Evolutionary conservation across 2,888 invertebrate genomes (phyloP), one percentile per base, ranked within the genome.

Genomic region (Octonoba sinensis): DNA sequence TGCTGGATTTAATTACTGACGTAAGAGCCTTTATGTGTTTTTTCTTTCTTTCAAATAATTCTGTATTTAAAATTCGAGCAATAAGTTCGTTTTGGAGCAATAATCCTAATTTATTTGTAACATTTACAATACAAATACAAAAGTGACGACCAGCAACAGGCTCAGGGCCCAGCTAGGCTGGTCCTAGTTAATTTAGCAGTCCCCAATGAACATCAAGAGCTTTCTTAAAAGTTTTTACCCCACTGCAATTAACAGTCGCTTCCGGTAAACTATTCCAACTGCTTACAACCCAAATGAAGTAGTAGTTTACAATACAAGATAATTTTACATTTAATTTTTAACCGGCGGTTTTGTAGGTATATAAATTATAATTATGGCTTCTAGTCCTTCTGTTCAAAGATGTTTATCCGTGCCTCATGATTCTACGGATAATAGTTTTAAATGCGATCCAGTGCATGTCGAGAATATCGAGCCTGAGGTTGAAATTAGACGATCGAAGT

Each of bases 371-470:
- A n/a, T 44, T 36, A 81, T 81, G 79, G 72, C 79, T 57, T 51
- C 79, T 18, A 81, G 79, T 69, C 73, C 70, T 1, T 46, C 73
- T 1, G 56, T 81, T 67, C 73, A 73, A 22, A 56, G 36, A 8
- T 44, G 67, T 46, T 69, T 73, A 18, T 60, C 79, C 3, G n/a
- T 81, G 22, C n/a, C 67, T 24, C 73, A 77, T 16, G 56, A 16
- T 54, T 62, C 76, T 8, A 44, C 60, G 16, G 62, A 69, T 44
- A 79, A 66, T 36, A 69, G 46, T 69, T 79, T 72, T 60, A 56
- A 65, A 15, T 81, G 79, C 57, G n/a, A 56, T 13, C n/a, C 60
- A 4, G 20, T 36, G n/a, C 44, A 56, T 47, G 72, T 54, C 54
- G 71, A 67, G 12, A 56, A 69, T 18, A 8, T 36, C 6, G 65